Percentiles rank a stretch among this genome's conserved stretches.
Conservation (phyloP, 1,140 invertebrate genomes). For the Drosophila melanogaster region Release_6_plus_ISO1_MT NT_033777.3:16520501-16521000, state of each 20-base stretch:
- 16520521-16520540: neutral
- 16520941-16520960: conserved; percentile 24
- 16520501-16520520: conserved; percentile 26
- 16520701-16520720: conserved; percentile 36
- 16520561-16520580: neutral
- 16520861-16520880: conserved; percentile 44
- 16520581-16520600: conserved; percentile 51
- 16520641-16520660: conserved; percentile 2
- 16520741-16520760: conserved; percentile 84
- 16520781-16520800: conserved; percentile 84
- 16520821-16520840: conserved; percentile 31
- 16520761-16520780: conserved; percentile 84
- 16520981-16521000: conserved; percentile 80
- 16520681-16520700: conserved; percentile 67
- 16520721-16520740: conserved; percentile 38
- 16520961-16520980: conserved; percentile 16
- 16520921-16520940: conserved; percentile 39
- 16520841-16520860: conserved; percentile 20
- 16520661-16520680: conserved; percentile 46
- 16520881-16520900: conserved; percentile 9
- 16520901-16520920: conserved; percentile 9
- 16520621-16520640: conserved; percentile 64
- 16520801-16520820: conserved; percentile 76
- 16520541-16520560: neutral
- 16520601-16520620: conserved; percentile 75